These are phyloP conservation scores for Meloidogyne exigua DNA, from an alignment of 1,140 invertebrate species.

Conservation along the genomic window DNA sequence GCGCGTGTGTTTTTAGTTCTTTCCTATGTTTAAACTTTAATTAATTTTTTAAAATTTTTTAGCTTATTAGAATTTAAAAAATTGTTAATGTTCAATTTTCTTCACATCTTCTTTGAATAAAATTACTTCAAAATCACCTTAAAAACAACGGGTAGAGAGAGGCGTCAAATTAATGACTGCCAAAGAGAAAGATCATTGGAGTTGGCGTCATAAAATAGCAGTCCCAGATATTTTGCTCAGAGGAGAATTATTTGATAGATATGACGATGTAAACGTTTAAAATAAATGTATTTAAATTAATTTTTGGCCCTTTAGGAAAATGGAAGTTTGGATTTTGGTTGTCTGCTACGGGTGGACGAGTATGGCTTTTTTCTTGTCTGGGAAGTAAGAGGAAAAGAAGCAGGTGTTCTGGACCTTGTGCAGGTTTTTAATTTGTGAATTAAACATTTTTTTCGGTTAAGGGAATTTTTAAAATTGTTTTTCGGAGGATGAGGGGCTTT, in stretches of 20 bases:
- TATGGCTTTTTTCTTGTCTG: slow-evolving; percentile 98
- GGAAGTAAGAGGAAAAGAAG: slow-evolving; percentile 90
- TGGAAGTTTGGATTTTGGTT: slow-evolving; percentile 80
- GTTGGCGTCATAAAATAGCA: slow-evolving; percentile 85
- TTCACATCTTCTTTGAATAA: neutral
- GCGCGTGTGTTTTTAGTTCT: too few relatives aligned
- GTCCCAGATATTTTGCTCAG: slow-evolving; percentile 77
- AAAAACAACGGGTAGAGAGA: neutral
- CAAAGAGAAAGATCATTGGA: slow-evolving; percentile 90
- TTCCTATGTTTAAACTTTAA: too few relatives aligned
- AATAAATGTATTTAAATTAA: neutral
- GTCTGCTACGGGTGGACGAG: slow-evolving; percentile 90
- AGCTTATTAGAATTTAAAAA: neutral
- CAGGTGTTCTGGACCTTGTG: slow-evolving; percentile 50
- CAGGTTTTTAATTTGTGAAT: slow-evolving; percentile 37
- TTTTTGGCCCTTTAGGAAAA: slow-evolving; percentile 71
- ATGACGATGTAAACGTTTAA: slow-evolving; percentile 76
- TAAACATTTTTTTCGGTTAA: too few relatives aligned
- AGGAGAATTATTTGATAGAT: slow-evolving; percentile 85
- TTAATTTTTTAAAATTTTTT: too few relatives aligned
- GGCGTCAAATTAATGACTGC: slow-evolving; percentile 72
- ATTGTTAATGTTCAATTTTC: neutral
- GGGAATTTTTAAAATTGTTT: too few relatives aligned
- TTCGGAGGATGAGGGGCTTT: too few relatives aligned
- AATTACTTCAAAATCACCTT: neutral